Evolutionary conservation across 2,888 invertebrate species (phyloP).

Genomic region (Phorcus lineatus): DNA sequence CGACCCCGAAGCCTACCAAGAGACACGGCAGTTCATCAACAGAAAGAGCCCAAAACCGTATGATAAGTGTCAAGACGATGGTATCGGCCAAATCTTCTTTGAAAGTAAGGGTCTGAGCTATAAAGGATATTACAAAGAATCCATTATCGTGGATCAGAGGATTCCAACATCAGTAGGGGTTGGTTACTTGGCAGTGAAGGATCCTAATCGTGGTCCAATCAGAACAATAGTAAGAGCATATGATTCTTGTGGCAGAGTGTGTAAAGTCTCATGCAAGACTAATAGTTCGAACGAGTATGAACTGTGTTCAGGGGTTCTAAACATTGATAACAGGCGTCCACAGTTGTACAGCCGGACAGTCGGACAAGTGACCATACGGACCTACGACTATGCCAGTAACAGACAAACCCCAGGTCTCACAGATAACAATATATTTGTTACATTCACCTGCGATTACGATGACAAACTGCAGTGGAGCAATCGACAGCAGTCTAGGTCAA

Average conservation of each 20-base stretch:
- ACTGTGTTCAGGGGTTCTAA: slow-evolving; percentile 60
- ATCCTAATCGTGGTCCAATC: slow-evolving; percentile 47
- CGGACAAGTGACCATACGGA: slow-evolving; percentile 54
- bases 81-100: slow-evolving; percentile 61
- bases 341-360: slow-evolving; percentile 50
- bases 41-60: slow-evolving; percentile 38
- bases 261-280: slow-evolving; percentile 61
- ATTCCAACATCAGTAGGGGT: slow-evolving; percentile 58
- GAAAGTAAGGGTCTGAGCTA: slow-evolving; percentile 63
- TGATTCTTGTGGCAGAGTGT: slow-evolving; percentile 65
- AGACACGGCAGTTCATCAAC: slow-evolving; percentile 37
- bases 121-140: slow-evolving; percentile 64
- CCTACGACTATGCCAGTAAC: slow-evolving; percentile 56
- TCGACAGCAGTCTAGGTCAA: too few species aligned
- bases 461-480: slow-evolving; percentile 39
- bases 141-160: slow-evolving; percentile 60
- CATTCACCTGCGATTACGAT: slow-evolving; percentile 65
- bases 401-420: slow-evolving; percentile 54
- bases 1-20: slow-evolving; percentile 44
- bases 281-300: slow-evolving; percentile 44
- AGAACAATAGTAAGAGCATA: slow-evolving; percentile 56
- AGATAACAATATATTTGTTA: slow-evolving; percentile 53
- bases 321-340: slow-evolving; percentile 44
- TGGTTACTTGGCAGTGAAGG: slow-evolving; percentile 64
- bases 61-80: slow-evolving; percentile 37